Percentiles rank a stretch among this genome's conserved stretches.
Evolutionary conservation across 2,888 invertebrate genomes (phyloP).

Genomic region (Cotesia congregata): DNA sequence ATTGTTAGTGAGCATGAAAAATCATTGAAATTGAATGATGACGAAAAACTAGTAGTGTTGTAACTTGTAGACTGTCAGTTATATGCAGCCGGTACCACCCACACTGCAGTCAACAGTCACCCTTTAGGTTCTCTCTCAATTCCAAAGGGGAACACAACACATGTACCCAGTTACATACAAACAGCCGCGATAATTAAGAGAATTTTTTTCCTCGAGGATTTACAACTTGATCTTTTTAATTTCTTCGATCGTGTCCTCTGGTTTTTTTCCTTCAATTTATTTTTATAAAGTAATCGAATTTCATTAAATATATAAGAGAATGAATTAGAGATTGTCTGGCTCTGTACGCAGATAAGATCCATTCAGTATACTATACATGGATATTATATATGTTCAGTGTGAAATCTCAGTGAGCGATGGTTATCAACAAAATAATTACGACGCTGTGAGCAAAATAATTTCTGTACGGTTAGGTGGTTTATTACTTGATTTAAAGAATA

Average conservation of each 20-base stretch:
- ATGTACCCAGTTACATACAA: constrained; percentile 52
- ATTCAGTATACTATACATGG: neutral
- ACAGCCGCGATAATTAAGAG: constrained; percentile 68
- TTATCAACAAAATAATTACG: constrained; percentile 43
- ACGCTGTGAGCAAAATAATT: constrained; percentile 34
- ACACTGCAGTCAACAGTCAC: constrained; percentile 24
- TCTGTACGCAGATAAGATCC: neutral
- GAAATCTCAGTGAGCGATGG: constrained; percentile 24
- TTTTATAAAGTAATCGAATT: neutral
- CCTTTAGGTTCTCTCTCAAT: constrained; percentile 26
- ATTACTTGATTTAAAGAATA: constrained; percentile 16
- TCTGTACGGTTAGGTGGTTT: constrained; percentile 7
- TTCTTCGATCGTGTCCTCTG: neutral
- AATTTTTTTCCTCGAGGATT: constrained; percentile 54
- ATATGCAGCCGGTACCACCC: constrained; percentile 31
- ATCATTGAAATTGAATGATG: constrained; percentile 16
- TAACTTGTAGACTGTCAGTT: constrained; percentile 23
- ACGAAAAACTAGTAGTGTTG: constrained; percentile 25
- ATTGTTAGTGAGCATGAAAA: constrained; percentile 5
- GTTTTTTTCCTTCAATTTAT: neutral
- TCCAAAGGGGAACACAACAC: constrained; percentile 31
- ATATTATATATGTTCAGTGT: constrained; percentile 17
- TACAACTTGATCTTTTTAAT: constrained; percentile 3
- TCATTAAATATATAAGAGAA: neutral
- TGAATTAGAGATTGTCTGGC: neutral